phyloP scores from a whole-genome alignment of 1,140 invertebrate species.

The Pseudobourletiella spinata region DNA sequence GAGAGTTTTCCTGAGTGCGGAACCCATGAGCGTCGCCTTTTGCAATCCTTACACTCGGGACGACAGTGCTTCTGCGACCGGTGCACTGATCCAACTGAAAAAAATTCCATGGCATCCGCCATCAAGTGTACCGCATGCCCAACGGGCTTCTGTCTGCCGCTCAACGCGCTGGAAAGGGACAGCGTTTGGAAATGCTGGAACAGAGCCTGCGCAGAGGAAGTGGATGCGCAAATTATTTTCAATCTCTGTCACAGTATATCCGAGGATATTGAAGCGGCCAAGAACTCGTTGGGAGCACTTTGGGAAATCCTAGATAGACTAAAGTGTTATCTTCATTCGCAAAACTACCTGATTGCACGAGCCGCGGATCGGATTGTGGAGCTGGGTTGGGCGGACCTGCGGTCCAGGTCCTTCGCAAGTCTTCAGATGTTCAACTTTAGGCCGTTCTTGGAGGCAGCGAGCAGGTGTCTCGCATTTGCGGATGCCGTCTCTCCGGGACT shows the following conservation, averaged over 20 bases:
- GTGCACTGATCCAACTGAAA: background rate
- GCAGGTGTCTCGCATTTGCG: background rate
- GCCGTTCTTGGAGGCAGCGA: background rate
- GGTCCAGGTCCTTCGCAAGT: background rate
- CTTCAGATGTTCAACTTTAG: background rate
- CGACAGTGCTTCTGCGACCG: background rate
- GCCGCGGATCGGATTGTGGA: background rate
- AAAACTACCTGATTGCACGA: conserved; percentile 3
- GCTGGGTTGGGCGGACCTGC: background rate
- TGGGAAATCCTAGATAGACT: background rate
- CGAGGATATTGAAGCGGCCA: background rate
- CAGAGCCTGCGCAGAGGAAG: background rate
- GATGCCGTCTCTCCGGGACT: background rate
- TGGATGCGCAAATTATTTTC: background rate
- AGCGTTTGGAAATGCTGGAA: background rate
- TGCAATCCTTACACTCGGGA: background rate
- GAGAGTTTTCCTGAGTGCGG: background rate
- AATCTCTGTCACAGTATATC: background rate
- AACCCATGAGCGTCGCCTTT: background rate
- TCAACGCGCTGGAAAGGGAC: background rate
- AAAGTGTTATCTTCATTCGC: background rate
- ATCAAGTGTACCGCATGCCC: background rate
- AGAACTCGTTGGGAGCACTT: background rate
- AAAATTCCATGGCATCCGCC: background rate
- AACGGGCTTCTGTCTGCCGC: background rate